Evolutionary conservation across 2,797 vertebrate species (phyloP), one percentile per base, ranked within the genome.

Genomic region (Liparis tanakae): DNA sequence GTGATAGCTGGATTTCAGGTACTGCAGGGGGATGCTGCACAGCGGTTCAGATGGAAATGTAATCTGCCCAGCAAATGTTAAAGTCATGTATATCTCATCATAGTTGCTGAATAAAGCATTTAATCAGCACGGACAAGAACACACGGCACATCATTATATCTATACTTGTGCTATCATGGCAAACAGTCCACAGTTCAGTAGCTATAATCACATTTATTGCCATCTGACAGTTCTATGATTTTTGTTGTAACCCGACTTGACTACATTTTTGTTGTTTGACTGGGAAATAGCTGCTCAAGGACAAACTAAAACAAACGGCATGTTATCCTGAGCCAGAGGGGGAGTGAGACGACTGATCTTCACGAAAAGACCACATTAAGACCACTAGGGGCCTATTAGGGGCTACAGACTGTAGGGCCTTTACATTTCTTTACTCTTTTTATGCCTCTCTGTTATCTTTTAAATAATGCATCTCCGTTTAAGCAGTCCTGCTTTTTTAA

Each of bases 381-480:
- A 89, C 87, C 94, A 90, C 88, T 58, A 44, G 90, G 91, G 92
- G 84, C 87, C 91, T 92, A 89, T 95, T 95, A 95, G 79, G 82
- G 84, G 85, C 80, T 93, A 85, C 67, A 84, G 84, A 93, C 88
- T 92, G 86, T 86, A 87, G 87, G 70, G 66, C 74, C 91, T 92
- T 91, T 88, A 92, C 91, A 88, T 85, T 84, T 77, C 87, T 91
- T 89, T 76, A 84, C 81, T 85, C 81, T 85, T 82, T 94, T 93
- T 89, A 93, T 89, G 87, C 72, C 88, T 91, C 82, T 92, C 85
- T 85, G 84, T 87, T 89, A 84, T 90, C 89, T 85, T 91, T 90
- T 92, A 91, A 94, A 94, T 91, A 93, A 91, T 93, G 84, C 83
- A 92, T 87, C 78, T 89, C 81, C 88, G 83, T 86, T 89, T 90